phyloP scores from a whole-genome alignment of 2,888 invertebrate species.

The Carabus problematicus region DNA sequence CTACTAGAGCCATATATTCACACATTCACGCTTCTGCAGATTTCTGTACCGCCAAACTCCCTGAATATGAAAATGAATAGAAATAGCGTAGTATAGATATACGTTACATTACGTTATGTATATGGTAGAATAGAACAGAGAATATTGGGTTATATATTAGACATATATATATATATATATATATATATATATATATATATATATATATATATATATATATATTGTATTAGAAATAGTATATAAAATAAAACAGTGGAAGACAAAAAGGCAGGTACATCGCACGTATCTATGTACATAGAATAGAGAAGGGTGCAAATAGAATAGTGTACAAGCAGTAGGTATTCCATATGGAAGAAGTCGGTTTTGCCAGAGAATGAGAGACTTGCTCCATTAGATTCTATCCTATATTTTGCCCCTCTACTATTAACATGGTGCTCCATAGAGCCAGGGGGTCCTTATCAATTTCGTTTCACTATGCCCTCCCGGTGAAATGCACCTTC shows the following conservation, averaged over 20 bases:
- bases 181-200: slow-evolving; percentile 7
- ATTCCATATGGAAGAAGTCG: background rate
- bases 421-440: too few species aligned
- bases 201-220: slow-evolving; percentile 1
- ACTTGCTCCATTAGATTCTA: too few species aligned
- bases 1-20: slow-evolving; percentile 23
- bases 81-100: too few species aligned
- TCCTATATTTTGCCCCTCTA: background rate
- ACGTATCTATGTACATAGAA: background rate
- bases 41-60: too few species aligned
- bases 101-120: too few species aligned
- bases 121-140: too few species aligned
- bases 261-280: background rate
- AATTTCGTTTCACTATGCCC: slow-evolving; percentile 24
- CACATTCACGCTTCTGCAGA: slow-evolving; percentile 4
- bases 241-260: too few species aligned
- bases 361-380: background rate
- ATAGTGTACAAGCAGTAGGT: background rate
- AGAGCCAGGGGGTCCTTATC: slow-evolving; percentile 35
- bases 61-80: too few species aligned
- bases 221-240: background rate
- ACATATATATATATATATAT: slow-evolving; percentile 11
- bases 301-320: background rate
- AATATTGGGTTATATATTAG: background rate
- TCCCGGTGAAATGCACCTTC: background rate